phyloP scores from a whole-genome alignment of 2,113 vertebrate species.

The Catharus minimus region DNA sequence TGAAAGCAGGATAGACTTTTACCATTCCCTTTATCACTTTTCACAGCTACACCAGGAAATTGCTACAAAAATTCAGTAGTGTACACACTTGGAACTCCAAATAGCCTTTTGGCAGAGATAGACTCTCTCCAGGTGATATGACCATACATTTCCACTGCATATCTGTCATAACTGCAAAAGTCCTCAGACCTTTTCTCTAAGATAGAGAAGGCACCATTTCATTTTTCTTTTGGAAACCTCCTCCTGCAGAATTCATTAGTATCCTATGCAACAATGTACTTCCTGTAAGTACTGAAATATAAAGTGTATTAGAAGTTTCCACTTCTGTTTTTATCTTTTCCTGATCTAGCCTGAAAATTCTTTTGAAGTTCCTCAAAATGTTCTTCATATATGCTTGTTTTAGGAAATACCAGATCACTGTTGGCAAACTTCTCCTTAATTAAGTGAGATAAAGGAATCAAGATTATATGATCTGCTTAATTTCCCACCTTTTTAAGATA shows the following conservation, averaged over 20 bases:
- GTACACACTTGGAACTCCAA: background rate
- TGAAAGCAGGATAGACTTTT: background rate
- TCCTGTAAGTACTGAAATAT: constrained; percentile 47
- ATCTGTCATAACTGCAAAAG: background rate
- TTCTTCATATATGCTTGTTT: constrained; percentile 28
- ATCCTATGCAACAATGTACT: constrained; percentile 32
- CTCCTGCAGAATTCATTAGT: constrained; percentile 30
- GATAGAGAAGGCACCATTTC: background rate
- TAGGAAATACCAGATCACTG: constrained; percentile 39
- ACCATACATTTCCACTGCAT: background rate
- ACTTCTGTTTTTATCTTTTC: constrained; percentile 65
- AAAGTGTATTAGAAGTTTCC: constrained; percentile 49
- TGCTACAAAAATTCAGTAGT: background rate
- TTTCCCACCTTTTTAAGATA: constrained; percentile 11
- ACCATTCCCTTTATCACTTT: background rate
- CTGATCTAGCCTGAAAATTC: constrained; percentile 56
- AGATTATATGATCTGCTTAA: background rate
- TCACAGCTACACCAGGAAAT: background rate
- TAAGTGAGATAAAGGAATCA: constrained; percentile 31
- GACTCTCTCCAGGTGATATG: background rate
- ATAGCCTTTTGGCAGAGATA: background rate
- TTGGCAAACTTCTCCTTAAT: constrained; percentile 45
- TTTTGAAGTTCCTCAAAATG: constrained; percentile 57
- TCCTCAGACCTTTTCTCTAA: background rate
- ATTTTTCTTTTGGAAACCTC: background rate